Percentiles rank a stretch among this genome's conserved stretches.
Conservation (phyloP, 2,888 invertebrate species). For the Phortica magna region DNA sequence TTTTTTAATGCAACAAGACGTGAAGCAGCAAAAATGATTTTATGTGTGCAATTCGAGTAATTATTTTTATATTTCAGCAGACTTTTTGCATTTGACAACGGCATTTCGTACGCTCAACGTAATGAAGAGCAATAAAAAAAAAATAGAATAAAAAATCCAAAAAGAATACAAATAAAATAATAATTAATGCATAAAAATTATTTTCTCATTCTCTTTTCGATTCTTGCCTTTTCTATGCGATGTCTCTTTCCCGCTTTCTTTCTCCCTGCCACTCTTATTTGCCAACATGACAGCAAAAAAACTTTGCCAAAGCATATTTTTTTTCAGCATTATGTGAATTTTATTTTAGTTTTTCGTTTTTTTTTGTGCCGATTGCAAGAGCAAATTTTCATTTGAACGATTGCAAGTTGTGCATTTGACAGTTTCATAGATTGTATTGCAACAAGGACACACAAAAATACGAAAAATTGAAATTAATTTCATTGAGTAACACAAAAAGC, state of each 20-base stretch:
- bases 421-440: not conserved
- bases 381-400: slow-evolving; percentile 14
- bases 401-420: slow-evolving; percentile 13
- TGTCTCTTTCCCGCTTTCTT: not conserved
- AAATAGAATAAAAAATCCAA: slow-evolving; percentile 25
- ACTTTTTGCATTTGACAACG: slow-evolving; percentile 35
- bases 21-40: not conserved
- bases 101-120: slow-evolving; percentile 23
- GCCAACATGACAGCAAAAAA: not conserved
- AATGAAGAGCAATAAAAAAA: not conserved
- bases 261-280: not conserved
- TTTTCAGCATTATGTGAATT: not conserved
- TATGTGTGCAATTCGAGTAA: slow-evolving; percentile 19
- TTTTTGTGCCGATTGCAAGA: slow-evolving; percentile 7
- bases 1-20: not conserved
- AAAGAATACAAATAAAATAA: slow-evolving; percentile 38
- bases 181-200: slow-evolving; percentile 63
- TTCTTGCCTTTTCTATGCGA: slow-evolving; percentile 10
- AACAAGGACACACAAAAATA: slow-evolving; percentile 24
- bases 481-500: slow-evolving; percentile 50
- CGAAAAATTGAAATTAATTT: slow-evolving; percentile 55
- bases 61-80: slow-evolving; percentile 50
- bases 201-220: slow-evolving; percentile 62
- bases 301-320: not conserved
- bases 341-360: not conserved